Base-by-base conservation (phyloP, 2,888 invertebrate genomes). In the Troides aeacus region DNA sequence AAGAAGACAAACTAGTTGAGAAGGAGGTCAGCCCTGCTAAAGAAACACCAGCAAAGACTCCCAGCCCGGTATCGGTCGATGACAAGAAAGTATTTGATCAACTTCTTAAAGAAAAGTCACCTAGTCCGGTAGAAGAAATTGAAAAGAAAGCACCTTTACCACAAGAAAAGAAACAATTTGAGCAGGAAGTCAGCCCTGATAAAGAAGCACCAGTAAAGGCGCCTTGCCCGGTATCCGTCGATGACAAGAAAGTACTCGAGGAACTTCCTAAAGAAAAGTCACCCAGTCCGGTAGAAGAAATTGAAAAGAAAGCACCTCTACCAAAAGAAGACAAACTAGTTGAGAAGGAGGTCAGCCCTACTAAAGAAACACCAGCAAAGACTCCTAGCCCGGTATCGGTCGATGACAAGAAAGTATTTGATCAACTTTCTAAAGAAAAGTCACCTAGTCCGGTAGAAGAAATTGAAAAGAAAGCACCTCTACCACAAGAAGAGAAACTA, bases 1-100 rank as follows among this genome's bases (percentile, higher is more conserved):
- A 30, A 30, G 30, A 30, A 3, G 30, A 5, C 0, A 30, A 30
- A 30, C 0, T 3, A 30, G 0, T 30, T 30, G 3, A 30, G 5
- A 30, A 30, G 30, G 30, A 24, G 24, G 4, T 30, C 30, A 30
- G 30, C 5, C 5, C 30, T 4, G 5, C 30, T 30, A 3, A 30
- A 7, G 62, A 53, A 2, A 74, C 69, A 21, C 63, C 68, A 23
- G 60, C 59, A 8, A 66, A 71, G 10, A 42, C 53, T 17, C 36
- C 10, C 7, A 60, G 18, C 18, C 53, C 17, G n/a, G 53, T 18
- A 77, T 72, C 30, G 71, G 69, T 7, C 30, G 68, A 39, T 66
- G 0, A 72, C 74, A n/a, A 39, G 62, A 2, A 53, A 21, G 2
- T 18, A 53, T n/a, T 2, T 2, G 53, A 30, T 0, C 4, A 53